Base-by-base conservation (phyloP, 2,888 invertebrate genomes). In the Tachina lurida region DNA sequence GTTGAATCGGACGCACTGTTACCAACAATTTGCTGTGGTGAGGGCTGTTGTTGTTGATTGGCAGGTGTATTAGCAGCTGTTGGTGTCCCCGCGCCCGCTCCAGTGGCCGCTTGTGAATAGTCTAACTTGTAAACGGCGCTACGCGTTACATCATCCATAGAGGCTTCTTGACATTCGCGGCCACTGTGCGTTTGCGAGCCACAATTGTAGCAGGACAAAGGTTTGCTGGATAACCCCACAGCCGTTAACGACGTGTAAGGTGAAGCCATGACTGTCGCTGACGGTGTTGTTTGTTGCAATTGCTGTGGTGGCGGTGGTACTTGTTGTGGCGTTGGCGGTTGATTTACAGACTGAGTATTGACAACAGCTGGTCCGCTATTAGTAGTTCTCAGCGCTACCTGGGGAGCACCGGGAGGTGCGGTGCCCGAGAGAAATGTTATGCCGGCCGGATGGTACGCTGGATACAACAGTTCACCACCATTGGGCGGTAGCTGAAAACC, bases 121-220 rank as follows among this genome's bases (percentile, higher is more conserved):
- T 95, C 95, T 84, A 96, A 93, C 92, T 95, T 95, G 90, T 95
- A 96, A 86, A 95, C 94, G 87, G 95, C 95, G 87, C 95, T 95
- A 89, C 96, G 94, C 56, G 97, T 97, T 93, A 97, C 96, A 93
- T 97, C 97, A 92, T 98, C 98, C 95, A 98, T 97, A 79, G 97
- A 97, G 87, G 96, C 96, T 92, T 97, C 97, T 91, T 96, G 96
- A 92, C 98, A 98, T 89, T 98, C 98, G 89, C 95, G 94, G 39
- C 97, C 97, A 71, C 95, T 94, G 93, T 98, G 98, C 73, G 95
- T 96, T 78, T 95, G 94, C 75, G 96, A 96, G 84, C 98, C 98
- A 93, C 98, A 98, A 93, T 98, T 98, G 94, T 96, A 98, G 93
- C 98, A 98, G 60, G 97, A 96, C 49, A 92, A 87, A 10, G 91